These are phyloP conservation scores for Cassiopea andromeda DNA, from an alignment of 30 jellyfish, hydroid and myxozoan species.

Conservation along the genomic window DNA sequence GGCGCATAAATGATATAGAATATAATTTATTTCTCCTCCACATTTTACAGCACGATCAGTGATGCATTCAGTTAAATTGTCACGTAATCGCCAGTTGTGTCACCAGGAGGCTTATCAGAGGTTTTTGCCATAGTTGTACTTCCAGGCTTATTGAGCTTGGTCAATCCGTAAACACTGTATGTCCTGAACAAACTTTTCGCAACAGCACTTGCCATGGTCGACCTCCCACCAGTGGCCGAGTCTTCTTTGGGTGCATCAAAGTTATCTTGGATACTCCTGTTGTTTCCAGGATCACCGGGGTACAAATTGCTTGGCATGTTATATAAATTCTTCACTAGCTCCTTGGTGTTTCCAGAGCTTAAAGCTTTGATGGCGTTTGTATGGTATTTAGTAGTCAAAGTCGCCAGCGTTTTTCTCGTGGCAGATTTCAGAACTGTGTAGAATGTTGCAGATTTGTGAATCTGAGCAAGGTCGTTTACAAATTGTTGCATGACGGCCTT, in stretches of 20 bases:
- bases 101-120: neutral
- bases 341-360: neutral
- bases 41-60: neutral
- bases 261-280: neutral
- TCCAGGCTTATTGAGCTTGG: neutral
- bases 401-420: neutral
- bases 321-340: neutral
- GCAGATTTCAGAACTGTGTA: neutral
- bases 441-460: neutral
- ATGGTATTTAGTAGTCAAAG: neutral
- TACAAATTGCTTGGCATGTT: constrained; percentile 4
- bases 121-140: neutral
- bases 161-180: neutral
- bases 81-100: neutral
- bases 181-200: neutral
- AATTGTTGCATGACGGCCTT: neutral
- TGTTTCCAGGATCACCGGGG: neutral
- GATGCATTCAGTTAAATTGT: neutral
- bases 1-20: no score
- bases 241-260: neutral
- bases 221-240: neutral
- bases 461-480: neutral
- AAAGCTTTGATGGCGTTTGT: neutral
- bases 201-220: neutral
- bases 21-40: no score